Conservation (phyloP, 2,797 vertebrate species). For the Stomatorhinus walkeri region DNA sequence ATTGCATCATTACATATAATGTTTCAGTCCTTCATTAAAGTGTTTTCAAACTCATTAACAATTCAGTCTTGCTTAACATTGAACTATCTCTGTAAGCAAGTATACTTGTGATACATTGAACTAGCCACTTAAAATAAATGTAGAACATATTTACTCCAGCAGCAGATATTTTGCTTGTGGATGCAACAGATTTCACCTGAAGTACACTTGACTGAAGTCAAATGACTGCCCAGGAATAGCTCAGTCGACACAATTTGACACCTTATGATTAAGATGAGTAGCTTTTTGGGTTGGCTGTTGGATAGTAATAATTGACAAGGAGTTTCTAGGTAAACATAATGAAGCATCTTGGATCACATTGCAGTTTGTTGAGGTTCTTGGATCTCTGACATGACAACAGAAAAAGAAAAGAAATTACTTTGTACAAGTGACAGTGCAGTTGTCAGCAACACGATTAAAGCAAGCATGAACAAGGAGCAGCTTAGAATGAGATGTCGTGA, state of each 20-base stretch:
- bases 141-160: background rate
- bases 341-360: background rate
- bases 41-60: conserved; percentile 3
- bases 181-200: conserved; percentile 22
- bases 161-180: background rate
- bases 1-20: background rate
- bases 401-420: background rate
- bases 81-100: background rate
- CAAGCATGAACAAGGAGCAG: background rate
- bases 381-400: background rate
- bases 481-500: background rate
- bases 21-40: background rate
- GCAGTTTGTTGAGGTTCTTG: background rate
- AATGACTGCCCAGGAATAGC: background rate
- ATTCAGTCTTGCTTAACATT: background rate
- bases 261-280: background rate
- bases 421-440: conserved; percentile 5
- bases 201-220: conserved; percentile 6
- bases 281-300: background rate
- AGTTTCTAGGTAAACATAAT: background rate
- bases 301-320: background rate
- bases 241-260: background rate
- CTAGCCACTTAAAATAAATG: background rate
- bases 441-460: background rate
- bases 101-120: background rate